phyloP scores from a whole-genome alignment of 1,140 invertebrate species.

The Aporrectodea caliginosa region DNA sequence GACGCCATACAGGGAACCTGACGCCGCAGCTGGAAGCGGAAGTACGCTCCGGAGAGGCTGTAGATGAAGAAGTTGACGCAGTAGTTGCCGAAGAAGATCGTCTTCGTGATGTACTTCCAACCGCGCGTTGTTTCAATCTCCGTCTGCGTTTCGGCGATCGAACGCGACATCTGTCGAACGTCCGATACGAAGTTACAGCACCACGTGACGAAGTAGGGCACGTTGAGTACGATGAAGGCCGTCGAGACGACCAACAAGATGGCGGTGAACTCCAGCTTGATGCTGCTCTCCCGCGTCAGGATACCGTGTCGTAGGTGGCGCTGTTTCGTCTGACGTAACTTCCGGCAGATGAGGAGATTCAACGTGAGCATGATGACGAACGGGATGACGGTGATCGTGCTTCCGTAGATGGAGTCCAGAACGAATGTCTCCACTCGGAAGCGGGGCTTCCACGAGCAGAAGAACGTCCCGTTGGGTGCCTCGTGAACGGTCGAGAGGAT shows the following conservation, averaged over 20 bases:
- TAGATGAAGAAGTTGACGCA: constrained; percentile 47
- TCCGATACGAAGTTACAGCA: constrained; percentile 27
- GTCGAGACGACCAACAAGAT: constrained; percentile 42
- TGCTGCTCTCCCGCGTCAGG: constrained; percentile 35
- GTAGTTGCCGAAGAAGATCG: constrained; percentile 45
- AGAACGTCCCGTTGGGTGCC: neutral
- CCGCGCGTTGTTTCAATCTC: neutral
- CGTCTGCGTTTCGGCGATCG: neutral
- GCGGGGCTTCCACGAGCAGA: constrained; percentile 34
- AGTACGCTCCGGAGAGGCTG: constrained; percentile 42
- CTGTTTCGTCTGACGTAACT: constrained; percentile 28
- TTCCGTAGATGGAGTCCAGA: constrained; percentile 43
- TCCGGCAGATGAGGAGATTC: constrained; percentile 43
- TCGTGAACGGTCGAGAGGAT: neutral
- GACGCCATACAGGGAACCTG: neutral
- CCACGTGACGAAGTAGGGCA: constrained; percentile 44
- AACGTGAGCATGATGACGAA: constrained; percentile 43
- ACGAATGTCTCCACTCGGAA: constrained; percentile 39
- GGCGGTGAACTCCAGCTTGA: constrained; percentile 41
- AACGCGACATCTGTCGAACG: neutral
- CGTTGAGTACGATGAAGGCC: constrained; percentile 41
- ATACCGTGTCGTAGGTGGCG: constrained; percentile 27
- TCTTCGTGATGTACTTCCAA: constrained; percentile 38
- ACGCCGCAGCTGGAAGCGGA: constrained; percentile 29
- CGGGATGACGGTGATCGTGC: constrained; percentile 44